phyloP scores from a whole-genome alignment of 2,113 vertebrate genomes.

The Scophthalmus maximus region DNA sequence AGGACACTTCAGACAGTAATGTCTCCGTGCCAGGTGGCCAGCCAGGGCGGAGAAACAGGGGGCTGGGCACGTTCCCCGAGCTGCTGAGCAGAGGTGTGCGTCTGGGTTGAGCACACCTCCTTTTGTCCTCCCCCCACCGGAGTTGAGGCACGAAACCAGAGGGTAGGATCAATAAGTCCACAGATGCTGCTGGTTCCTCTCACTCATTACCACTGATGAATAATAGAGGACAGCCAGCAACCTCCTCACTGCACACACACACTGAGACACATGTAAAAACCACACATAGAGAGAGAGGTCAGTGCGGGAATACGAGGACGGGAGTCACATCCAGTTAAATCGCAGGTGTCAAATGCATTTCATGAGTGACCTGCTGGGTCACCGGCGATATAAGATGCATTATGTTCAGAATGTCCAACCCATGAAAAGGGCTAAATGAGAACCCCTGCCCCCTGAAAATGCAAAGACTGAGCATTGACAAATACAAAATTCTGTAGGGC shows the following conservation, averaged over 20 bases:
- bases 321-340: conserved; percentile 17
- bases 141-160: conserved; percentile 66
- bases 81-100: conserved; percentile 32
- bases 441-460: neutral
- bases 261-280: conserved; percentile 24
- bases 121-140: conserved; percentile 49
- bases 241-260: conserved; percentile 32
- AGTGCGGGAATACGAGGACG: too few species aligned
- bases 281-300: too few species aligned
- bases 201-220: conserved; percentile 80
- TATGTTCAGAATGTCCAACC: neutral
- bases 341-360: conserved; percentile 1
- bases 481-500: conserved; percentile 13
- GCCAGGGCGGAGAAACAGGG: conserved; percentile 11
- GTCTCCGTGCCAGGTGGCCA: conserved; percentile 49
- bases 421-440: conserved; percentile 8
- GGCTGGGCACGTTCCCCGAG: conserved; percentile 9
- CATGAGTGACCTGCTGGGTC: neutral
- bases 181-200: conserved; percentile 76
- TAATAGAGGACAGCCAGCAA: conserved; percentile 72
- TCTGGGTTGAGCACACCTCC: conserved; percentile 25
- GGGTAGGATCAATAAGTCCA: conserved; percentile 78
- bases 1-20: conserved; percentile 12
- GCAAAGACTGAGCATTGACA: conserved; percentile 7
- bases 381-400: conserved; percentile 6